Evolutionary conservation across 2,888 invertebrate genomes (phyloP).

Genomic region (Lagria hirta): DNA sequence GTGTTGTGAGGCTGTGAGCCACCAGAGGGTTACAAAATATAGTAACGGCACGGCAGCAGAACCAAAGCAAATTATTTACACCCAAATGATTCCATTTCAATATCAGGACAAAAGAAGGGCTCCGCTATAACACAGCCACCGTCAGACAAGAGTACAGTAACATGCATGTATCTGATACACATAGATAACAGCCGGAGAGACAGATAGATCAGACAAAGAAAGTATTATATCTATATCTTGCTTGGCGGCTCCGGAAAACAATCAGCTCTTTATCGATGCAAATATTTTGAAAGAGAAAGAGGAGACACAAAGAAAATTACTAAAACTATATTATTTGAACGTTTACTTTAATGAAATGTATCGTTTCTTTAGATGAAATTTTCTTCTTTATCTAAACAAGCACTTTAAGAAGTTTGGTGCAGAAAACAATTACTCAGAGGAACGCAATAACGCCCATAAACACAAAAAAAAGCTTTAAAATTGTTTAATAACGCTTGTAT

Average conservation of each 20-base stretch:
- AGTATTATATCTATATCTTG: slow-evolving; percentile 11
- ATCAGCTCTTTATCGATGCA: slow-evolving; percentile 25
- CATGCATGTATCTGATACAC: slow-evolving; percentile 51
- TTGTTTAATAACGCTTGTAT: too few species aligned
- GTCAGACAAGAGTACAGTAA: slow-evolving; percentile 21
- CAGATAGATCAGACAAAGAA: slow-evolving; percentile 19
- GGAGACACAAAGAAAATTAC: too few species aligned
- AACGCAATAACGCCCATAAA: too few species aligned
- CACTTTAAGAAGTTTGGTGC: too few species aligned
- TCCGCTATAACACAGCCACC: slow-evolving; percentile 40
- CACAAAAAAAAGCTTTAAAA: too few species aligned
- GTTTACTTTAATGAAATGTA: too few species aligned
- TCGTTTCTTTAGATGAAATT: too few species aligned
- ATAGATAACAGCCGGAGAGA: slow-evolving; percentile 16
- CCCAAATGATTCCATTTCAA: slow-evolving; percentile 72
- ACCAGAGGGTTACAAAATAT: slow-evolving; percentile 34
- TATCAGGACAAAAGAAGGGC: slow-evolving; percentile 65
- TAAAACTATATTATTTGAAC: too few species aligned
- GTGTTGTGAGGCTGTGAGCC: too few species aligned
- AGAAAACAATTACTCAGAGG: too few species aligned
- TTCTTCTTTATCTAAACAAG: too few species aligned
- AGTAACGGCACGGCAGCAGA: slow-evolving; percentile 44
- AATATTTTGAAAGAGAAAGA: too few species aligned
- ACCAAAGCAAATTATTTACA: slow-evolving; percentile 70
- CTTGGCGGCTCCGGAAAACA: slow-evolving; percentile 21